phyloP scores from a whole-genome alignment of 2,888 invertebrate species.

The Harpagoxenus sublaevis region DNA sequence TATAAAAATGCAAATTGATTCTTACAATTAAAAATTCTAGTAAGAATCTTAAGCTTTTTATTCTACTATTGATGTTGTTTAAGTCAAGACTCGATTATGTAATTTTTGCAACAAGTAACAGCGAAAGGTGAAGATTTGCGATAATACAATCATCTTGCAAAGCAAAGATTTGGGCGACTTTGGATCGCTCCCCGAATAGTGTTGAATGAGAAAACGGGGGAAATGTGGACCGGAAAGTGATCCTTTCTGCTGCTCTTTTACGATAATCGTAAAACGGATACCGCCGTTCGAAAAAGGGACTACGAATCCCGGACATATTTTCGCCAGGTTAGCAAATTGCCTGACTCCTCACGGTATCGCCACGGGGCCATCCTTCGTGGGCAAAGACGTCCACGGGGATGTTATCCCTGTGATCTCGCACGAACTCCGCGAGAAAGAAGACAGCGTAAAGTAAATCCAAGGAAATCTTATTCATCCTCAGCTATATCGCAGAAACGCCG shows the following conservation, averaged over 20 bases:
- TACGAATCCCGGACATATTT: slow-evolving; percentile 84
- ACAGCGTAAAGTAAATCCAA: slow-evolving; percentile 22
- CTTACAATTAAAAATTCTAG: neutral
- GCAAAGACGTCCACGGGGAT: slow-evolving; percentile 71
- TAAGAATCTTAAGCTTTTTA: neutral
- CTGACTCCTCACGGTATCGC: slow-evolving; percentile 75
- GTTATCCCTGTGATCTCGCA: slow-evolving; percentile 74
- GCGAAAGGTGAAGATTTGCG: neutral
- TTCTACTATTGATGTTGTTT: neutral
- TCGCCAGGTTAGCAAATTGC: slow-evolving; percentile 84
- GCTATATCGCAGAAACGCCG: neutral
- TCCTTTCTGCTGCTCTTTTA: slow-evolving; percentile 63
- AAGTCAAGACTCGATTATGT: neutral
- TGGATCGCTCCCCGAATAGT: neutral
- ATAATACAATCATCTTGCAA: neutral
- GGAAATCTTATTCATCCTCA: slow-evolving; percentile 18
- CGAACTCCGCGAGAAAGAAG: slow-evolving; percentile 47
- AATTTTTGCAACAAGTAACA: neutral
- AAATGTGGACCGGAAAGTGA: slow-evolving; percentile 64
- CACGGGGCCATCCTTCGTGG: slow-evolving; percentile 69
- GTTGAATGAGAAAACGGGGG: neutral
- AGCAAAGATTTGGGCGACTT: neutral
- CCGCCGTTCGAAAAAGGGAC: slow-evolving; percentile 58
- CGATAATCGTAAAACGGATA: slow-evolving; percentile 81
- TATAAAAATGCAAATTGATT: neutral